A percentile compares a stretch with the other conserved stretches of the same genome.
Conservation (phyloP, 2,888 invertebrate genomes). For the Cepaea hortensis region DNA sequence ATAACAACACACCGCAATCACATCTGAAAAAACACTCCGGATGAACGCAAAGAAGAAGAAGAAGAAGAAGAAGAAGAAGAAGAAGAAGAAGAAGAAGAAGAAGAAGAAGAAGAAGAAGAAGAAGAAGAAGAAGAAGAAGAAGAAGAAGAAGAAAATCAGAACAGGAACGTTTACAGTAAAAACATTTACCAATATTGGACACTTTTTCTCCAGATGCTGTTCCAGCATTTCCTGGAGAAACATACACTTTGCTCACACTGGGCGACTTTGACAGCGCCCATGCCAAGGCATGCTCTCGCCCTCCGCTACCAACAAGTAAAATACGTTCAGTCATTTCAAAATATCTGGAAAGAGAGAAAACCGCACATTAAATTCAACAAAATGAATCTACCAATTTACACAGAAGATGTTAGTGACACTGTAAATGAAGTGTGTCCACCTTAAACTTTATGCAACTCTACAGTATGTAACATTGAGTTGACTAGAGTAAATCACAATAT, state of each 20-base stretch:
- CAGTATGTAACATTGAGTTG: too few species aligned
- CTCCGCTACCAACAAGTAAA: conserved; percentile 90
- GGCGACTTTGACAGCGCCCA: conserved; percentile 93
- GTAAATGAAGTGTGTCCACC: too few species aligned
- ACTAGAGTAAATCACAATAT: too few species aligned
- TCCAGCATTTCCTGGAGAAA: conserved; percentile 92
- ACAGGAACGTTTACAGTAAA: background rate
- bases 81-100: too few species aligned
- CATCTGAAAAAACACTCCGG: too few species aligned
- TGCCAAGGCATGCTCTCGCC: conserved; percentile 95
- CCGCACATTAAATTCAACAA: background rate
- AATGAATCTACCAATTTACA: background rate
- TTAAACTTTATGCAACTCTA: too few species aligned
- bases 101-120: too few species aligned
- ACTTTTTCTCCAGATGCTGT: conserved; percentile 78
- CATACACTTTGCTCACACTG: conserved; percentile 81
- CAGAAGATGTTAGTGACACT: background rate
- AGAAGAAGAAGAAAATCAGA: too few species aligned
- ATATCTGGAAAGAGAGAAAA: background rate
- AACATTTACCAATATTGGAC: conserved; percentile 68
- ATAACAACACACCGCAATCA: too few species aligned
- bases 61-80: too few species aligned
- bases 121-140: too few species aligned
- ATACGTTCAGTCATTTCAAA: conserved; percentile 74
- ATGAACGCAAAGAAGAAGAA: too few species aligned